Percentiles rank a stretch among this genome's conserved stretches.
These are phyloP conservation scores for Hirtodrosophila duncani DNA, from an alignment of 2,888 invertebrate species.

Conservation along the genomic window DNA sequence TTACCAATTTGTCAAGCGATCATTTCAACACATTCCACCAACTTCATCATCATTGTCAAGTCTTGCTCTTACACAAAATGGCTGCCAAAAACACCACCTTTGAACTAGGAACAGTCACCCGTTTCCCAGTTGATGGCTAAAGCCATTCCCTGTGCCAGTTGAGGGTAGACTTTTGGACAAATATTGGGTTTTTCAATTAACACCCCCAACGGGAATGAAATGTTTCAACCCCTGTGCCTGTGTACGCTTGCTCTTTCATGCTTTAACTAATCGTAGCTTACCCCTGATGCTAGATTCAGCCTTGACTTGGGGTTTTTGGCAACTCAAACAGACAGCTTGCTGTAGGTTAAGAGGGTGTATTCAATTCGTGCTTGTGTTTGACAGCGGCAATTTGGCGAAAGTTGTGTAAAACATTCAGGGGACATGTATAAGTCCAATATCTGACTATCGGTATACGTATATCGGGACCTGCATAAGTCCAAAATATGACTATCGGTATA, in stretches of 20 bases:
- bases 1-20: constrained; percentile 20
- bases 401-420: too few relatives aligned
- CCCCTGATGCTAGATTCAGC: too few relatives aligned
- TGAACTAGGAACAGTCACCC: constrained; percentile 3
- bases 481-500: too few relatives aligned
- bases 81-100: constrained; percentile 34
- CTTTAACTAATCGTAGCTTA: too few relatives aligned
- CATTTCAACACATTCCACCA: constrained; percentile 1
- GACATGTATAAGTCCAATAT: too few relatives aligned
- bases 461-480: too few relatives aligned
- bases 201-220: constrained; percentile 47
- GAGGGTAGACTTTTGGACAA: constrained; percentile 53
- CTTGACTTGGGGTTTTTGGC: too few relatives aligned
- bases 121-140: constrained; percentile 21
- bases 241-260: constrained; percentile 8
- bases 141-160: constrained; percentile 25
- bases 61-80: constrained; percentile 40
- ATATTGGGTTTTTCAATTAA: constrained; percentile 68
- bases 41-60: constrained; percentile 36
- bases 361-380: too few relatives aligned
- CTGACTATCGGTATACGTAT: too few relatives aligned
- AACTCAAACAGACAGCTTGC: too few relatives aligned
- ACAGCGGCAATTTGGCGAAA: too few relatives aligned
- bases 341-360: too few relatives aligned
- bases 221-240: constrained; percentile 5